These are phyloP conservation scores for Melanotaenia pygmaea DNA, from an alignment of 2,797 vertebrate genomes.

Conservation along the genomic window DNA sequence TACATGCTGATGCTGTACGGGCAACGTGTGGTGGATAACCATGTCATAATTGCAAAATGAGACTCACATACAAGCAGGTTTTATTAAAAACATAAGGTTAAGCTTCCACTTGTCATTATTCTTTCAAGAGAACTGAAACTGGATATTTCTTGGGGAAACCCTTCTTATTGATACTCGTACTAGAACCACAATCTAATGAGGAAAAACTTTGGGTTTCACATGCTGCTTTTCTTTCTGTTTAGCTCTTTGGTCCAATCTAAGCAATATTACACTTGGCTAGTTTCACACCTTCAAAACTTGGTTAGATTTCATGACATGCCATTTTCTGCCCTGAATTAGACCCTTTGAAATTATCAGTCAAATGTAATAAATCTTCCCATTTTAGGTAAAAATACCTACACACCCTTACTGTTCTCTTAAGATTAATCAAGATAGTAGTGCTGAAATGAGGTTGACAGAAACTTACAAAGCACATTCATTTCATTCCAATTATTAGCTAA, in stretches of 20 bases:
- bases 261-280: not conserved
- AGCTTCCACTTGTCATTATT: not conserved
- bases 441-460: too few species aligned
- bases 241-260: not conserved
- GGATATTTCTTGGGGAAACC: not conserved
- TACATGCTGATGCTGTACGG: not conserved
- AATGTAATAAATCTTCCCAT: not conserved
- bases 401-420: too few species aligned
- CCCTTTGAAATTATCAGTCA: not conserved
- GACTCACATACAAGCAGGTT: not conserved
- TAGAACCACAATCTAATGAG: not conserved
- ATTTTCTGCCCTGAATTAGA: not conserved
- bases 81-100: not conserved
- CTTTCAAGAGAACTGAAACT: not conserved
- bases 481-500: too few species aligned
- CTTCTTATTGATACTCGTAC: not conserved
- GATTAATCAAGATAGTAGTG: too few species aligned
- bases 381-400: too few species aligned
- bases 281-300: too few species aligned
- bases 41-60: slow-evolving; percentile 4
- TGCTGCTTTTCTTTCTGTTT: not conserved
- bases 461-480: too few species aligned
- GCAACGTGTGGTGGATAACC: not conserved
- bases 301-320: too few species aligned
- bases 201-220: not conserved